A percentile compares a stretch with the other conserved stretches of the same genome.
Conservation (phyloP, 2,888 invertebrate genomes). For the Eristalis tenax region DNA sequence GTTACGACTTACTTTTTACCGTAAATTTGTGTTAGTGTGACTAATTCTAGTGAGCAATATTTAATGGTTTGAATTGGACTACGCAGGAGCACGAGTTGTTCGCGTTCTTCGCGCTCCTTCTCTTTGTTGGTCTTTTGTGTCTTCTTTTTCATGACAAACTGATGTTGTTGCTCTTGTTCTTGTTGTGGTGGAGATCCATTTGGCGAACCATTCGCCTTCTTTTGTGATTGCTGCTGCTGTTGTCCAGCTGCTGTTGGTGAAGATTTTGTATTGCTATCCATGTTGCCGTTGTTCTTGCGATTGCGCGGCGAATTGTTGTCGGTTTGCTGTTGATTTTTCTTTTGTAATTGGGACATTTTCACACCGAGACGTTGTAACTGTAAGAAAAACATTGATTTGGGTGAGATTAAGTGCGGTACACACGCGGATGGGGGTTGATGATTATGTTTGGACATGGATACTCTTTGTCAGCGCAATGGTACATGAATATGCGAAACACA, state of each 20-base stretch:
- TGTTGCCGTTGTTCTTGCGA: slow-evolving; percentile 71
- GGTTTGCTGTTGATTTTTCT: slow-evolving; percentile 71
- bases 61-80: slow-evolving; percentile 89
- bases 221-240: slow-evolving; percentile 33
- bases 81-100: slow-evolving; percentile 89
- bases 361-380: slow-evolving; percentile 73
- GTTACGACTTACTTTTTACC: slow-evolving; percentile 83
- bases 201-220: slow-evolving; percentile 72
- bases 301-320: slow-evolving; percentile 61
- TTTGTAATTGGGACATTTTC: slow-evolving; percentile 74
- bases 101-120: slow-evolving; percentile 84
- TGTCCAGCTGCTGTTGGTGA: not conserved
- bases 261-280: slow-evolving; percentile 74
- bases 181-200: slow-evolving; percentile 72
- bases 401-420: not conserved
- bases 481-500: not conserved
- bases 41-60: slow-evolving; percentile 89
- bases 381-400: slow-evolving; percentile 10
- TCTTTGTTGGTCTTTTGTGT: slow-evolving; percentile 78
- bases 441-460: not conserved
- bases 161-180: slow-evolving; percentile 44
- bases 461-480: not conserved
- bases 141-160: slow-evolving; percentile 61
- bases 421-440: not conserved
- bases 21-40: slow-evolving; percentile 84